Conservation (phyloP, 2,888 invertebrate genomes). For the Cheilosia vernalis region DNA sequence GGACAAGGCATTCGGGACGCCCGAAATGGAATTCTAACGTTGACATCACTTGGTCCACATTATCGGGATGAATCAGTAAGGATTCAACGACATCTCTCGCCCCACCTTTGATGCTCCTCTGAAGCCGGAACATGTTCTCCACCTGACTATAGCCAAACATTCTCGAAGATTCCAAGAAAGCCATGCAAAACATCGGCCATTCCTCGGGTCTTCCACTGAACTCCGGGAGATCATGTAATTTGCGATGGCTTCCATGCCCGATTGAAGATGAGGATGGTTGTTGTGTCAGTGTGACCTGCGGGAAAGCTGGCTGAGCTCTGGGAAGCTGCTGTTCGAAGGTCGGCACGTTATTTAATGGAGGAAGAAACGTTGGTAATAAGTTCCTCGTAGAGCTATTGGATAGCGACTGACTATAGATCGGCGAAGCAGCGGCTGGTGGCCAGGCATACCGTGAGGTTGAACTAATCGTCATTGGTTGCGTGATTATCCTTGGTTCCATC, state of each 20-base stretch:
- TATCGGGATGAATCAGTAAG: slow-evolving; percentile 65
- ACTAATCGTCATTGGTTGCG: neutral
- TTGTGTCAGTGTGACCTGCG: no score
- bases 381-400: no score
- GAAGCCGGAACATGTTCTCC: slow-evolving; percentile 46
- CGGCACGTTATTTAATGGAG: no score
- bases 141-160: slow-evolving; percentile 38
- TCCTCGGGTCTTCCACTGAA: slow-evolving; percentile 48
- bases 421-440: neutral
- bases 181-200: slow-evolving; percentile 65
- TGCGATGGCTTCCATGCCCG: neutral
- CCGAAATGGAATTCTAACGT: slow-evolving; percentile 10
- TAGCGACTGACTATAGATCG: no score
- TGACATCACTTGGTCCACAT: slow-evolving; percentile 41
- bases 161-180: slow-evolving; percentile 44
- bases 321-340: no score
- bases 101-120: neutral
- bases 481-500: neutral
- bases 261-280: neutral
- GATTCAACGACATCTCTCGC: slow-evolving; percentile 31
- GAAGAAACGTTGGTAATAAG: no score
- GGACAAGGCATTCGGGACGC: slow-evolving; percentile 17
- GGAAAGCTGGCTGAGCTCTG: no score
- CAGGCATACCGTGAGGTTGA: neutral
- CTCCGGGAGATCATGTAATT: slow-evolving; percentile 31